phyloP scores from a whole-genome alignment of 2,113 vertebrate genomes.

The Kryptolebias marmoratus region DNA sequence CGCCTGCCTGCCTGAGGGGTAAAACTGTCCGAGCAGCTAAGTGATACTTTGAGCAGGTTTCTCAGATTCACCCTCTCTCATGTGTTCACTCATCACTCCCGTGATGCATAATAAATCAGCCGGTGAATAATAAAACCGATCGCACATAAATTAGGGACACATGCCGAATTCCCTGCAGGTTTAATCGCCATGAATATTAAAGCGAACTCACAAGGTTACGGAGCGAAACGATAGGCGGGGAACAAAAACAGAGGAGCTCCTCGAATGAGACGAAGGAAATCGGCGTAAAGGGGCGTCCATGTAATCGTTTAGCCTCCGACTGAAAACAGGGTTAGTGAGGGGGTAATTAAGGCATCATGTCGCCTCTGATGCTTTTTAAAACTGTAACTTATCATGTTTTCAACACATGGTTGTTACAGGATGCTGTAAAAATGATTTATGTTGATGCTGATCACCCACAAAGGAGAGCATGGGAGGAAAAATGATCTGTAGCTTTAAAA shows the following conservation, averaged over 20 bases:
- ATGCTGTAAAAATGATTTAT: background rate
- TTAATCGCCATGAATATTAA: conserved; percentile 75
- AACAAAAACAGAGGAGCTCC: conserved; percentile 48
- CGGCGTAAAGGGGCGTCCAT: conserved; percentile 35
- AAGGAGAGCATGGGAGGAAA: background rate
- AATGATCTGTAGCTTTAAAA: background rate
- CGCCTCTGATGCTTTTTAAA: background rate
- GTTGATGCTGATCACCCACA: background rate
- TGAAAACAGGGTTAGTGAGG: conserved; percentile 40
- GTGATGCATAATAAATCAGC: conserved; percentile 70
- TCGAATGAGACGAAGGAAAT: conserved; percentile 33
- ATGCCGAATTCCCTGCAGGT: conserved; percentile 65
- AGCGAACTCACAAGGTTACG: conserved; percentile 66
- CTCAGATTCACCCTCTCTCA: conserved; percentile 37
- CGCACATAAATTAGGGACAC: conserved; percentile 74
- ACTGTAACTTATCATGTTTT: background rate
- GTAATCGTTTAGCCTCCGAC: conserved; percentile 59
- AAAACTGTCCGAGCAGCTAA: conserved; percentile 33
- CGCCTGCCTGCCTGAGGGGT: conserved; percentile 2
- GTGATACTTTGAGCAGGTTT: conserved; percentile 28
- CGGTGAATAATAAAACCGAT: conserved; percentile 72
- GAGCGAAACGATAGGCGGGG: conserved; percentile 19
- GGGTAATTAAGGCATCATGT: conserved; percentile 41
- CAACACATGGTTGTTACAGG: background rate
- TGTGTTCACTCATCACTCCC: conserved; percentile 37